Base-by-base conservation (phyloP, 1,140 invertebrate species). In the Euschistus heros region DNA sequence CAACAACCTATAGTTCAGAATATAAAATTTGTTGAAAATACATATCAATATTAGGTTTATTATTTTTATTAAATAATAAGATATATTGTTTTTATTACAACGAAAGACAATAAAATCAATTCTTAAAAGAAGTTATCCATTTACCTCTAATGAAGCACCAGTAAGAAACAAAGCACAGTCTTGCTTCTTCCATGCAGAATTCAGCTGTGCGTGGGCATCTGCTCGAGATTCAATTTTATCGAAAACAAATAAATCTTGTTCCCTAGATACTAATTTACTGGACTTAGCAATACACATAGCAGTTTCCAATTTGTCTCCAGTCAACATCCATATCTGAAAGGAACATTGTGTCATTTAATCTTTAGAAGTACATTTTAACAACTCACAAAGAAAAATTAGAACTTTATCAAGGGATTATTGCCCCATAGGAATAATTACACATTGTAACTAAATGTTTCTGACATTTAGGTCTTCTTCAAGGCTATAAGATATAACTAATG, bases 211-310 rank as follows among this genome's bases (percentile, higher is more conserved):
- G 78, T 98, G 91, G 0, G 94, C 94, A 73, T 97, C 93, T 0
- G 87, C 86, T 37, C 96, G 76, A 37, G 82, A 85, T 7, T 78
- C 78, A 17, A 95, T 89, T 57, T 82, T 82, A 71, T 84, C 86
- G 72, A 91, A 95, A 63, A 87, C 82, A 72, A 91, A 83, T 20
- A 89, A 79, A 68, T 82, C 81, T 70, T 88, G 85, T 50, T 70
- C 70, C 37, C 70, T 64, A 83, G 92, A 89, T 50, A 97, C 92
- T 18, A 92, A 76, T 69, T 86, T 80, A 18, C 94, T 94, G 70
- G 93, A 97, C 75, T 98, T 97, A 1, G 97, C 96, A 73, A 99
- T 99, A 75, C 95, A 98, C 26, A 91, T 92, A 15, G 97, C 97
- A 0, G 97, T 99, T 79, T 99, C 97, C 61, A 98, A 74, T 78